Percentiles rank a stretch among this genome's conserved stretches.
phyloP scores from a whole-genome alignment of 1,140 invertebrate species.

The Pseudomyrmex flavicornis region DNA sequence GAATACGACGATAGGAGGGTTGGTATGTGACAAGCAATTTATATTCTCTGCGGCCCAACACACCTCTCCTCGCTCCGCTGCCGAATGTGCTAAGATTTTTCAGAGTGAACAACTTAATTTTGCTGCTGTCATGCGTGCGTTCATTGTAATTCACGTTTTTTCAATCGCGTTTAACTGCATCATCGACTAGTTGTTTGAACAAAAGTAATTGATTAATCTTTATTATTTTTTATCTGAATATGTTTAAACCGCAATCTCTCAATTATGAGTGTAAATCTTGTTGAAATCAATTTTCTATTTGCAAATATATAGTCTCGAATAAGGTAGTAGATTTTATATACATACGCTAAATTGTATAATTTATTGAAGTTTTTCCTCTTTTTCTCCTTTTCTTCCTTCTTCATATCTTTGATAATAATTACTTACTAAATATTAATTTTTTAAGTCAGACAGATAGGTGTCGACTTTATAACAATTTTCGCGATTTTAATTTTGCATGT shows the following conservation, averaged over 20 bases:
- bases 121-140: slow-evolving; percentile 14
- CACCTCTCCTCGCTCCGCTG: neutral
- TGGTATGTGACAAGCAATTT: slow-evolving; percentile 16
- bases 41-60: slow-evolving; percentile 9
- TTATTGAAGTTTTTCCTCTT: too few relatives aligned
- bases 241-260: too few relatives aligned
- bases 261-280: neutral
- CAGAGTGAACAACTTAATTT: slow-evolving; percentile 41
- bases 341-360: too few relatives aligned
- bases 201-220: neutral
- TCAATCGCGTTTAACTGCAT: neutral
- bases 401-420: too few relatives aligned
- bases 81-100: slow-evolving; percentile 30
- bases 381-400: too few relatives aligned
- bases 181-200: neutral
- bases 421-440: too few relatives aligned
- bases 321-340: too few relatives aligned
- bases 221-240: neutral
- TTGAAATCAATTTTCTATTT: neutral
- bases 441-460: too few relatives aligned
- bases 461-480: too few relatives aligned
- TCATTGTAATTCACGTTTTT: slow-evolving; percentile 16
- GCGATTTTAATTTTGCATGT: too few relatives aligned
- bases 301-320: too few relatives aligned
- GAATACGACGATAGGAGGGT: neutral